Evolutionary conservation across 1,140 invertebrate species (phyloP).

Genomic region (Zaprionus vittiger): DNA sequence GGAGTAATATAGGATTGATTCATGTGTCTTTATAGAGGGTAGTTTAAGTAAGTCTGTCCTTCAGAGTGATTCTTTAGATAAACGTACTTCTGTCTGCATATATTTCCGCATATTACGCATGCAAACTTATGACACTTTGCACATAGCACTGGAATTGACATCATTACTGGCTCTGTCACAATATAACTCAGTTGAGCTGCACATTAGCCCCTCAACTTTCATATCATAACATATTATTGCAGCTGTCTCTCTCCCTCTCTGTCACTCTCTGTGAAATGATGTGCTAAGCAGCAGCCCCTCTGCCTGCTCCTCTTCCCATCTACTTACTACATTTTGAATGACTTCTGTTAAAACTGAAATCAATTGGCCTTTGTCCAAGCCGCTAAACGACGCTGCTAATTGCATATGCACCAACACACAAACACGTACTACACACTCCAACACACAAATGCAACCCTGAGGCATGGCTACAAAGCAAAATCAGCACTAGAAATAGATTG

Average conservation of each 20-base stretch:
- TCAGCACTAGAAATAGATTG: constrained; percentile 25
- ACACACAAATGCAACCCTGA: constrained; percentile 29
- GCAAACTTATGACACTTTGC: constrained; percentile 18
- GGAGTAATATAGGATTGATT: background rate
- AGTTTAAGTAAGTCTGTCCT: no score
- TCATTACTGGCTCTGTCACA: constrained; percentile 39
- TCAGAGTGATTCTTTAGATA: no score
- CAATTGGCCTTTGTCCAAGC: constrained; percentile 64
- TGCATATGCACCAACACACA: constrained; percentile 33
- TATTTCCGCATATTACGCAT: background rate
- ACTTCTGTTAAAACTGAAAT: constrained; percentile 68
- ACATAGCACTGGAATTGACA: background rate
- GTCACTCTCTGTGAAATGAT: background rate
- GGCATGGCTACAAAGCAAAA: constrained; percentile 63
- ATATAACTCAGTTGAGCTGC: constrained; percentile 52
- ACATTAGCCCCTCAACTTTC: constrained; percentile 26
- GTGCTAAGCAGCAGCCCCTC: background rate
- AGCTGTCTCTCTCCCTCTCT: constrained; percentile 9
- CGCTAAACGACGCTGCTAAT: constrained; percentile 77
- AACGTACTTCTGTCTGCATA: no score
- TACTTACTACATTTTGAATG: constrained; percentile 63
- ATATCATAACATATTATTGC: constrained; percentile 66
- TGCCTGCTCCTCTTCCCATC: background rate
- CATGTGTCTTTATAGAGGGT: background rate
- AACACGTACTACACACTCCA: constrained; percentile 23